Evolutionary conservation across 2,113 vertebrate genomes (phyloP).

Genomic region (Syngnathoides biaculeatus): DNA sequence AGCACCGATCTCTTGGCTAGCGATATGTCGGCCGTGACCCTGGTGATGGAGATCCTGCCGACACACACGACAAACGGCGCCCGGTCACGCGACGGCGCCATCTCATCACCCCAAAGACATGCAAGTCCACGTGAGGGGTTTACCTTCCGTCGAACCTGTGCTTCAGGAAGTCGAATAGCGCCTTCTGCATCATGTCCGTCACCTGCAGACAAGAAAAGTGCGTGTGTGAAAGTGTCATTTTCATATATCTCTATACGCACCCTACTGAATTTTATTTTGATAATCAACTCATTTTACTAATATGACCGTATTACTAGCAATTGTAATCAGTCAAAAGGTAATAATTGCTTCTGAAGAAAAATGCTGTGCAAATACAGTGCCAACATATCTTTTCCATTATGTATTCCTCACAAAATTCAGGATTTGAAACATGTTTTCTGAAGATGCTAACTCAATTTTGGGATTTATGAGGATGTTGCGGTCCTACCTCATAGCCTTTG

Average conservation of each 20-base stretch:
- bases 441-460: too few relatives aligned
- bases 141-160: conserved; percentile 99
- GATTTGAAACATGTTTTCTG: too few relatives aligned
- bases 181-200: conserved; percentile 99
- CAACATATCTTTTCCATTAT: too few relatives aligned
- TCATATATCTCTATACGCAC: too few relatives aligned
- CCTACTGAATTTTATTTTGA: too few relatives aligned
- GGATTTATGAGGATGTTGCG: background rate
- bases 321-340: too few relatives aligned
- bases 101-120: background rate
- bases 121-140: conserved; percentile 48
- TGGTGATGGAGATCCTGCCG: conserved; percentile 94
- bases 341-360: too few relatives aligned
- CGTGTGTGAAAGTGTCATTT: background rate
- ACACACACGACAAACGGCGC: background rate
- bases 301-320: too few relatives aligned
- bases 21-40: conserved; percentile 98
- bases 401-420: too few relatives aligned
- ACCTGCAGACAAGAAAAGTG: conserved; percentile 72
- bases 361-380: too few relatives aligned
- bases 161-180: conserved; percentile 99
- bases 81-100: background rate
- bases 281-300: too few relatives aligned
- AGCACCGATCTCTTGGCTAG: conserved; percentile 98
- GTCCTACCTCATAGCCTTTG: conserved; percentile 94